Base-by-base conservation (phyloP, 1,140 invertebrate species). In the Micrasema longulum region DNA sequence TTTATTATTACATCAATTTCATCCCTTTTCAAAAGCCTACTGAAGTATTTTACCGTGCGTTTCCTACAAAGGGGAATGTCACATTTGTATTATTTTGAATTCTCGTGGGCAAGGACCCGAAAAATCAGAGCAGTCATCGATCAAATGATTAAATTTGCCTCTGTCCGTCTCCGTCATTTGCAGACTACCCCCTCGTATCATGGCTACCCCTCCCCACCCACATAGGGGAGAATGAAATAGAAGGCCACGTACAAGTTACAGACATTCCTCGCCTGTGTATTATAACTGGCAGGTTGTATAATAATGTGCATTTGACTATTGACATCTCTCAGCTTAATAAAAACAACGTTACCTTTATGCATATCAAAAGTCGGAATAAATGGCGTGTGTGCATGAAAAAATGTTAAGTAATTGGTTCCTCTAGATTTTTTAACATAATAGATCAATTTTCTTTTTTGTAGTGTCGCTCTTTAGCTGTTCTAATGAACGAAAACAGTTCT, bases 81-180 rank as follows among this genome's bases (percentile, higher is more conserved):
- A 47, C 36, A 43, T 55, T 62, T 41, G 57, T 45, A 26, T 64
- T 64, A 31, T 31, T 64, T 67, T 45, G 50, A 57, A 55, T 38
- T 60, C 48, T 66, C 48, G 47, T 47, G 67, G 26, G 66, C 47
- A 47, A 55, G 64, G 35, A 71, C 23, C 16, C 69, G 53, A 68
- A 71, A 63, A 74, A 52, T 60, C 73, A 43, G 48, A 43, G 31
- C 47, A 45, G 69, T 74, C 62, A 71, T 74, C 69, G 73, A 74
- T 74, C 73, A 74, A 67, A 74, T 74, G 45, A 74, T 74, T 74
- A 68, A 74, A 71, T 71, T 71, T 71, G 63, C 41, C 69, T 63
- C 52, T 55, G 41, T 63, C 57, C 60, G 18, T 45, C 62, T 31
- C 57, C 62, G 72, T 73, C 72, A 70, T 43, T 31, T 35, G 45